Evolutionary conservation across 1,140 invertebrate genomes (phyloP), one percentile per base, ranked within the genome.

Genomic region (Heliconius hermathena): DNA sequence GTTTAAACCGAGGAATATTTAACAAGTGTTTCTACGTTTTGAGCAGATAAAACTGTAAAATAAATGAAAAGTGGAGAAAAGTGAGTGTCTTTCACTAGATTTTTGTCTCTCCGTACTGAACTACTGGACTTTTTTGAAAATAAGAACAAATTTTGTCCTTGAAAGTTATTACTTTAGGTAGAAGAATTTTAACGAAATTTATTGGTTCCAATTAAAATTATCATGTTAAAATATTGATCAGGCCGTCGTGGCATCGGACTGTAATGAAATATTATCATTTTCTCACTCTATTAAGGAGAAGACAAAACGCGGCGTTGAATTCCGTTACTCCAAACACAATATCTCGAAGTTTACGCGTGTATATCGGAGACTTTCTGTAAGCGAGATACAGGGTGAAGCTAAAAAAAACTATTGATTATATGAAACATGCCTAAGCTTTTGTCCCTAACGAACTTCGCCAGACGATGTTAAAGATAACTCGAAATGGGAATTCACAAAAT

Each of bases 381-480:
- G 52, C 18, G 13, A 20, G 52, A n/a, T 54, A 54, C 13, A 26
- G 54, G 9, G 20, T 22, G n/a, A 9, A 26, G 54, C 54, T 60
- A 60, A 26, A 60, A 54, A 57, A 60, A 52, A 16, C 0, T 52
- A 29, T 26, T 13, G 22, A 66, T 66, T 66, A 29, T 66, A 16
- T n/a, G 3, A 66, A 66, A 29, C 60, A 66, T 22, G 60, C 22
- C 26, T 22, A 29, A 66, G 60, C 22, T 9, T 9, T 66, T 29
- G 11, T 66, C 60, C 16, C 60, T 29, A 66, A 66, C 60, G 22
- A 66, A 66, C 60, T 66, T 66, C 54, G 60, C 60, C 60, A 66
- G 60, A 66, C 60, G 26, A 66, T 66, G 60, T n/a, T 60, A 66
- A 26, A 66, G 60, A 66, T 66, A 66, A 66, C 22, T 26, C 9